Base-by-base conservation (phyloP, 2,888 invertebrate species). In the Leucophenga montana region DNA sequence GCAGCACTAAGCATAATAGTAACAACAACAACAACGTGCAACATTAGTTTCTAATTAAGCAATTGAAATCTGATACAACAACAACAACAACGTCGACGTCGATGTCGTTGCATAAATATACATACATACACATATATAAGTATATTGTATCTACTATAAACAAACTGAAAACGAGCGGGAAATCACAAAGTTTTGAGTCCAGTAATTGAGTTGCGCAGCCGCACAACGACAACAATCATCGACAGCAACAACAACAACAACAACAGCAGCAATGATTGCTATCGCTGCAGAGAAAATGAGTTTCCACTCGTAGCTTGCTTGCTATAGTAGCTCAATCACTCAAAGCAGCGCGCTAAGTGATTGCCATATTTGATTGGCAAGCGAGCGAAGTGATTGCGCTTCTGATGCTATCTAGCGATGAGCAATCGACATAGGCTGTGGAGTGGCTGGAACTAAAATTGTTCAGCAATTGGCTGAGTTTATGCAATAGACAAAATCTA, bases 31-130 rank as follows among this genome's bases (percentile, higher is more conserved):
- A 65, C 64, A 59, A 64, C 50, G 50, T 18, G 8, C 27, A 39
- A 44, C 73, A 71, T 75, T 75, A 72, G 75, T 71, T 81, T 77
- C 76, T 83, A 83, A 84, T 82, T 82, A 80, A 82, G 83, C 79
- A 80, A 82, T 84, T 78, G 73, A 72, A 69, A 76, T 74, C 71
- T 69, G 68, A 48, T 69, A 64, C 53, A 72, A 67, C 57, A 44
- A 56, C 62, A 20, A 54, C 53, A 62, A 44, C 44, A 61, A 59
- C 39, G 31, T 31, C 33, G 31, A 59, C 33, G 31, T n/a, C 31
- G 14, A 59, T 4, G 27, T 3, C 4, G 27, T 27, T 16, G 13
- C 59, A 22, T 31, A 61, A 39, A 61, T 8, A 61, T 5, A 20
- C 33, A 44, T 18, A 33, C 56, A 22, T 8, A 8, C 9, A 39